Base-by-base conservation (phyloP, 2,888 invertebrate genomes). In the Micropterix aruncella region DNA sequence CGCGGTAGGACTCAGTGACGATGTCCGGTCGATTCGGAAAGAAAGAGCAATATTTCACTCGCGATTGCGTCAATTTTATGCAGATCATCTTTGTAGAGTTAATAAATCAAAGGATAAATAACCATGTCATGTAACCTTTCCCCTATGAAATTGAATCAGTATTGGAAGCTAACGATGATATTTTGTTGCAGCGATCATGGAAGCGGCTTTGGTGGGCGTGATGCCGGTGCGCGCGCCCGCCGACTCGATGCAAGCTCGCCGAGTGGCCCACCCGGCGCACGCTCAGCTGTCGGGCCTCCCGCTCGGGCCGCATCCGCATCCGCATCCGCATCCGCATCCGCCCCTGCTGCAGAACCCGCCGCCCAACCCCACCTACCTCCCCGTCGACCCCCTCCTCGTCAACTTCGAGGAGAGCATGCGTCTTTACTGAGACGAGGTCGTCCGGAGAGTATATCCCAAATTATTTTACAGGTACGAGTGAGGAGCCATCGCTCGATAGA, bases 321-420 rank as follows among this genome's bases (percentile, higher is more conserved):
- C 55, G 1, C 58, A 57, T 41, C 43, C 51, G 15, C 53, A 53
- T 44, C 27, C 38, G 14, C 38, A 38, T 37, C 39, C 41, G 12
- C 41, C 45, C 18, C 16, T 27, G 18, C 57, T 55, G 16, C 18
- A 37, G 9, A 51, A 55, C 43, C 52, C 58, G 46, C 60, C 59
- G 51, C 57, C 56, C 52, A 60, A 65, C 3, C 63, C 66, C 58
- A 63, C 64, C 46, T 61, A 65, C 38, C 52, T 68, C 51, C 75
- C 77, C 41, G 79, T 80, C 50, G 82, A 82, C 60, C 78, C 82
- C 37, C 73, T 84, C 55, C 83, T 83, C 57, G 82, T 83, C 59
- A 81, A 79, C 73, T 82, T 83, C 65, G 83, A 83, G 72, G 83
- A 83, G 81, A 83, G 83, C 81, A 82, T 82, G 82, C 77, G 80